Conservation (phyloP, 2,888 invertebrate genomes). For the Folsomia manolachei region DNA sequence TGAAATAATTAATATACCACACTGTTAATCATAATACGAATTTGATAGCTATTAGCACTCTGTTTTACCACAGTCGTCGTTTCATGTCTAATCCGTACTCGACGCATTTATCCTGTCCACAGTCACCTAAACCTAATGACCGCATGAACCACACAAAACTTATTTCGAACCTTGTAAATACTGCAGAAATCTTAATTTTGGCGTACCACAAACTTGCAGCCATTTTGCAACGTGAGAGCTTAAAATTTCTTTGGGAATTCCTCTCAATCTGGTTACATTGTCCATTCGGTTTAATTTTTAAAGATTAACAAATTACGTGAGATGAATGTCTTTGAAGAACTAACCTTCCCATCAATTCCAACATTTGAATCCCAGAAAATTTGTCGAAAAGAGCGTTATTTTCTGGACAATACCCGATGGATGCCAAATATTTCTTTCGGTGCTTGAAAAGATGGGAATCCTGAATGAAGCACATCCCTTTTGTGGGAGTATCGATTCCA, state of each 20-base stretch:
- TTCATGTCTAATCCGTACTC: conserved; percentile 32
- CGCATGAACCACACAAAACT: not conserved
- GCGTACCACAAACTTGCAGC: conserved; percentile 35
- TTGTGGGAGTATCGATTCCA: conserved; percentile 34
- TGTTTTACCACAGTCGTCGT: conserved; percentile 32
- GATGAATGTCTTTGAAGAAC: not conserved
- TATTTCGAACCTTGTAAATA: not conserved
- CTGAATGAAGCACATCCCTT: conserved; percentile 35
- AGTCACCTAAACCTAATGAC: conserved; percentile 27
- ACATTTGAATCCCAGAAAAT: conserved; percentile 41
- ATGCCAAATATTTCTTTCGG: conserved; percentile 30
- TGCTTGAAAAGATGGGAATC: conserved; percentile 27
- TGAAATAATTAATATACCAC: too few relatives aligned
- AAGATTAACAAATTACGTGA: not conserved
- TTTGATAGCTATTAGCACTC: too few relatives aligned
- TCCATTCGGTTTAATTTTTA: not conserved
- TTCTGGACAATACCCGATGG: conserved; percentile 45
- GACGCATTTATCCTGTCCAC: conserved; percentile 24
- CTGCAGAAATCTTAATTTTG: too few relatives aligned
- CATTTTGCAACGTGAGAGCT: conserved; percentile 39
- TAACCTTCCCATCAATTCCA: conserved; percentile 41
- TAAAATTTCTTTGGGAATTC: conserved; percentile 28
- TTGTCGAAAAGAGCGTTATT: conserved; percentile 28
- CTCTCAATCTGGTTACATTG: too few relatives aligned
- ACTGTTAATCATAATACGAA: too few relatives aligned